Conservation (phyloP, 1,140 invertebrate species). For the Rhyzopertha dominica region DNA sequence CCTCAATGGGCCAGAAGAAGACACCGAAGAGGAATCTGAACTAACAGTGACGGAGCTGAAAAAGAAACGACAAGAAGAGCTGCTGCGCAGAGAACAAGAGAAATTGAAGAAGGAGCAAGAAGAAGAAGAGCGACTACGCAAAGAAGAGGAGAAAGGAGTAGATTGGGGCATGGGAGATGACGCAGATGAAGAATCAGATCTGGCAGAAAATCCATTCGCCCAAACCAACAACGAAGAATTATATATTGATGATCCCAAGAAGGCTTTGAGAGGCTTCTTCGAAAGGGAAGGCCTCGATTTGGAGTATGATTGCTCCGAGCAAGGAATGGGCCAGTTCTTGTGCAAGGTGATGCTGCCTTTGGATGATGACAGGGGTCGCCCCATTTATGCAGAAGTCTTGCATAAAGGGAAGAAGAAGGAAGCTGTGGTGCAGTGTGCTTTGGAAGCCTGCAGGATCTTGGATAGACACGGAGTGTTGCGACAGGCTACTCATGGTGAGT, state of each 20-base stretch:
- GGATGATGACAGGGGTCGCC: slow-evolving; percentile 67
- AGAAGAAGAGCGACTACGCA: slow-evolving; percentile 47
- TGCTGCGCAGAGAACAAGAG: slow-evolving; percentile 51
- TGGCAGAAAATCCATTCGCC: slow-evolving; percentile 79
- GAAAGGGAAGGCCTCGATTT: slow-evolving; percentile 88
- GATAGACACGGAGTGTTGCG: slow-evolving; percentile 76
- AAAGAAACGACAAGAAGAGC: slow-evolving; percentile 54
- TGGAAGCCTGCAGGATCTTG: slow-evolving; percentile 90
- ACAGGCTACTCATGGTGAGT: slow-evolving; percentile 68
- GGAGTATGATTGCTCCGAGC: slow-evolving; percentile 79
- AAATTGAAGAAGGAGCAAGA: slow-evolving; percentile 50
- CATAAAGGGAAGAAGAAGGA: slow-evolving; percentile 94
- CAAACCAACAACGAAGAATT: slow-evolving; percentile 77
- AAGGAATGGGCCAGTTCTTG: slow-evolving; percentile 71
- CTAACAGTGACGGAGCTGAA: slow-evolving; percentile 77
- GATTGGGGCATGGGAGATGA: slow-evolving; percentile 93
- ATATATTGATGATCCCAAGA: slow-evolving; percentile 92
- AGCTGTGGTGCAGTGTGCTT: slow-evolving; percentile 84
- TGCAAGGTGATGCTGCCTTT: slow-evolving; percentile 69
- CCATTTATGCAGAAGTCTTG: slow-evolving; percentile 75
- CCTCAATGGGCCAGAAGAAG: slow-evolving; percentile 77
- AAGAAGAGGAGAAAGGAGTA: slow-evolving; percentile 68
- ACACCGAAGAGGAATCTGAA: slow-evolving; percentile 81
- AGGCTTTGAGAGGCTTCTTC: slow-evolving; percentile 89
- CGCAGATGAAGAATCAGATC: slow-evolving; percentile 79